These are phyloP conservation scores for Synodontis membranacea DNA, from an alignment of 2,113 vertebrate species.

Conservation along the genomic window DNA sequence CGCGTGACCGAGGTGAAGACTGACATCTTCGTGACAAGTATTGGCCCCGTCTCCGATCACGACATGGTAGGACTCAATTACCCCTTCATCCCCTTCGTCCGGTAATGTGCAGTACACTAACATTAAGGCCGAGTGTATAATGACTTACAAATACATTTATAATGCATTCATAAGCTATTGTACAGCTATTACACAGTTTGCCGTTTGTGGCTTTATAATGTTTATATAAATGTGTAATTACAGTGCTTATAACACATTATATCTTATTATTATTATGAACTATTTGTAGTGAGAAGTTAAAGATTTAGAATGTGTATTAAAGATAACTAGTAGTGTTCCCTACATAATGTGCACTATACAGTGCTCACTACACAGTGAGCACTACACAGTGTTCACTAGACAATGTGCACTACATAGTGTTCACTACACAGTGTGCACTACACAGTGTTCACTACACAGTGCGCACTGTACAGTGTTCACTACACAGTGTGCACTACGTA, in stretches of 20 bases:
- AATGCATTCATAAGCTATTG: neutral
- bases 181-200: neutral
- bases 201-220: neutral
- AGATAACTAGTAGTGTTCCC: no score
- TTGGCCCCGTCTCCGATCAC: constrained; percentile 97
- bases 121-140: neutral
- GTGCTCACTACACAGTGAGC: no score
- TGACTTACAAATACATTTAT: neutral
- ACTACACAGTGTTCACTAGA: no score
- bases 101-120: neutral
- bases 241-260: neutral
- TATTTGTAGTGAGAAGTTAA: neutral
- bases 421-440: no score
- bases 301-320: no score
- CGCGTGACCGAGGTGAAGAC: constrained; percentile 99
- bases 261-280: neutral
- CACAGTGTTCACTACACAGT: no score
- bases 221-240: neutral
- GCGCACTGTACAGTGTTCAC: no score
- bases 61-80: constrained; percentile 91
- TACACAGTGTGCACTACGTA: no score
- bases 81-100: constrained; percentile 54
- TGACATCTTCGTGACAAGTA: constrained; percentile 99
- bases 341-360: no score
- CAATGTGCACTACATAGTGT: no score